Evolutionary conservation across 2,888 invertebrate genomes (phyloP), one percentile per base, ranked within the genome.

Genomic region (Brachypalpus laphriformis): DNA sequence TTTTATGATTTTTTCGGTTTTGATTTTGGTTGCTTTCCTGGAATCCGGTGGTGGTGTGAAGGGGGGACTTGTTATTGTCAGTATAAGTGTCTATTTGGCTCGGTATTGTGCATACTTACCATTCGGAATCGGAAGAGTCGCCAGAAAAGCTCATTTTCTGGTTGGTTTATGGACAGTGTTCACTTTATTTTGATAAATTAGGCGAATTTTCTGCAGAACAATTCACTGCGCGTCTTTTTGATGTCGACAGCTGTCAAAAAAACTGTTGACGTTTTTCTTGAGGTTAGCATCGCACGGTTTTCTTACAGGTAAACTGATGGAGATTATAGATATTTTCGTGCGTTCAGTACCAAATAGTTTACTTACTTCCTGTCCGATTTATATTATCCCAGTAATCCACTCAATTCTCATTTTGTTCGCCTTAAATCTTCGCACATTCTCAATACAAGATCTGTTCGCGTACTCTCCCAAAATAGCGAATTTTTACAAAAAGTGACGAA

Each of bases 81-180:
- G 47, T 63, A 59, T 25, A 56, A 25, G 25, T 28, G 5, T 45
- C 11, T 2, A n/a, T 25, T 25, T 25, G 25, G 25, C 3, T 28
- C 14, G 3, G 20, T 70, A 56, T 77, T 70, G 31, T 6, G 42
- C n/a, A 42, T 56, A 86, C 88, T 89, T 88, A 91, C 91, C 91
- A 91, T 18, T 91, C 91, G 1, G 89, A 89, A 82, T 91, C 91
- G 0, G 89, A 89, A 0, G 90, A 89, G 80, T 91, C 91, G 45
- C 89, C 90, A 9, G 89, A 89, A 81, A 89, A 90, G 87, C 90
- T 90, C 91, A 91, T 90, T 56, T 76, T 83, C 3, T 14, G 14
- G 9, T 7, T 14, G 11, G 5, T 80, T 51, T 16, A n/a, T 16
- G 22, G 2, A 49, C 28, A 45, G 37, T 37, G 14, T 25, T 40